Evolutionary conservation across 2,888 invertebrate genomes (phyloP).

Genomic region (Ecliptopera silaceata): DNA sequence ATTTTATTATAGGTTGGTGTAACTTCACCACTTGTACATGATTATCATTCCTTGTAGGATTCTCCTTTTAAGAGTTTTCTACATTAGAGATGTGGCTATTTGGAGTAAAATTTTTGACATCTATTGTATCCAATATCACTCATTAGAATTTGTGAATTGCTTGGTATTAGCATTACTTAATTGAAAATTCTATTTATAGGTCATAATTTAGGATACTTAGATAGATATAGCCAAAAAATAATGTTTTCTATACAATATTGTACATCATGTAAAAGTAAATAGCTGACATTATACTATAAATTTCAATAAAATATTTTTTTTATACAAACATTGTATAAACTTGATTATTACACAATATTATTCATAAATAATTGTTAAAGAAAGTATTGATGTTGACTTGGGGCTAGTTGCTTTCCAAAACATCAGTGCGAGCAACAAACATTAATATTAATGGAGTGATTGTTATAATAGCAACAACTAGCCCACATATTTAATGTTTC

Average conservation of each 20-base stretch:
- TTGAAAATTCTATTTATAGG: slow-evolving; percentile 39
- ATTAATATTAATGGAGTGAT: background rate
- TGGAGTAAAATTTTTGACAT: slow-evolving; percentile 49
- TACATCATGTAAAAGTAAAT: slow-evolving; percentile 17
- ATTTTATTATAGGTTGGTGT: slow-evolving; percentile 40
- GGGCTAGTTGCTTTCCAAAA: slow-evolving; percentile 2
- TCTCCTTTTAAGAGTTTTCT: slow-evolving; percentile 51
- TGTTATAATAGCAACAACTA: background rate
- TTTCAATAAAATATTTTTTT: slow-evolving; percentile 11
- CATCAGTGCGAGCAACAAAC: background rate
- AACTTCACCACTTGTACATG: slow-evolving; percentile 32
- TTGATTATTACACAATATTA: slow-evolving; percentile 8
- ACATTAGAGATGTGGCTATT: slow-evolving; percentile 52
- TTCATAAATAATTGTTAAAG: slow-evolving; percentile 20
- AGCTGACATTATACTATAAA: slow-evolving; percentile 12
- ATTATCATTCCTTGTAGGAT: slow-evolving; percentile 66
- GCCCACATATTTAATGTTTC: slow-evolving; percentile 11
- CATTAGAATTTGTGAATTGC: slow-evolving; percentile 61
- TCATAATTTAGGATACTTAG: slow-evolving; percentile 41
- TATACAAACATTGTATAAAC: slow-evolving; percentile 7
- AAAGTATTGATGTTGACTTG: slow-evolving; percentile 7
- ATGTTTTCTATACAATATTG: slow-evolving; percentile 21
- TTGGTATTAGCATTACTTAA: slow-evolving; percentile 52
- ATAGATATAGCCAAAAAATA: slow-evolving; percentile 24
- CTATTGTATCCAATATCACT: slow-evolving; percentile 57